A percentile compares a stretch with the other conserved stretches of the same genome.
phyloP scores from a whole-genome alignment of 2,797 vertebrate genomes.

The Furcifer pardalis region DNA sequence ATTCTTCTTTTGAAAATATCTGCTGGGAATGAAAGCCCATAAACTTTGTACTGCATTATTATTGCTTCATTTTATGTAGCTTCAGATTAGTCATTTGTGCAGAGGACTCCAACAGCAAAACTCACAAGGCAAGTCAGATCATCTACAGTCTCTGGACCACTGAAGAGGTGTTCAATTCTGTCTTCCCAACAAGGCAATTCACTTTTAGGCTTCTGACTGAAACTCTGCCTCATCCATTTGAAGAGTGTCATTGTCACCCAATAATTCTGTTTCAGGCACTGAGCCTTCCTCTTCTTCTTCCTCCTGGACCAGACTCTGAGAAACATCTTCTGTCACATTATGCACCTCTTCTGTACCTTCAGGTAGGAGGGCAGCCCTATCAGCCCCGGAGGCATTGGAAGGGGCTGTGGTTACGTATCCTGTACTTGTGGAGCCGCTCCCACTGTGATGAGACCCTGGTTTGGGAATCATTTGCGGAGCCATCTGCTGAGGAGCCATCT shows the following conservation, averaged over 20 bases:
- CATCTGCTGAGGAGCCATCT: constrained; percentile 90
- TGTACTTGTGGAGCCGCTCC: constrained; percentile 95
- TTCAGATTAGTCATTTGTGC: constrained; percentile 30
- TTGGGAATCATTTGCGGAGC: constrained; percentile 87
- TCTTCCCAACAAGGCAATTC: constrained; percentile 39
- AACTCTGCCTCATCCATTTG: constrained; percentile 82
- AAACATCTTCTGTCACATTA: constrained; percentile 73
- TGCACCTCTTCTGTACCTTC: constrained; percentile 79
- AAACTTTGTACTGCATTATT: constrained; percentile 11
- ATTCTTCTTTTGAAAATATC: constrained; percentile 38
- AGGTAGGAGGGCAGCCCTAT: constrained; percentile 83
- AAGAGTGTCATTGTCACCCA: constrained; percentile 86
- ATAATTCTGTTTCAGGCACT: constrained; percentile 91
- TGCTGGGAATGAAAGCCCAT: constrained; percentile 11
- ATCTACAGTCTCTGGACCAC: constrained; percentile 34
- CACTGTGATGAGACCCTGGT: constrained; percentile 92
- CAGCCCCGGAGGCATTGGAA: constrained; percentile 86
- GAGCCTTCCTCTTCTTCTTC: constrained; percentile 79
- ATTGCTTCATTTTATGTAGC: constrained; percentile 38
- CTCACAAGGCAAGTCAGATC: constrained; percentile 29
- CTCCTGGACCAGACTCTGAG: constrained; percentile 81
- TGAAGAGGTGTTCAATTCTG: constrained; percentile 42
- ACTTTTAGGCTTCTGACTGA: constrained; percentile 79
- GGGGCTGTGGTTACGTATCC: constrained; percentile 93
- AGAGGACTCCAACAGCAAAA: constrained; percentile 26